Percentiles rank a stretch among this genome's conserved stretches.
These are phyloP conservation scores for Tinea semifulvella DNA, from an alignment of 2,888 invertebrate genomes.

Conservation along the genomic window DNA sequence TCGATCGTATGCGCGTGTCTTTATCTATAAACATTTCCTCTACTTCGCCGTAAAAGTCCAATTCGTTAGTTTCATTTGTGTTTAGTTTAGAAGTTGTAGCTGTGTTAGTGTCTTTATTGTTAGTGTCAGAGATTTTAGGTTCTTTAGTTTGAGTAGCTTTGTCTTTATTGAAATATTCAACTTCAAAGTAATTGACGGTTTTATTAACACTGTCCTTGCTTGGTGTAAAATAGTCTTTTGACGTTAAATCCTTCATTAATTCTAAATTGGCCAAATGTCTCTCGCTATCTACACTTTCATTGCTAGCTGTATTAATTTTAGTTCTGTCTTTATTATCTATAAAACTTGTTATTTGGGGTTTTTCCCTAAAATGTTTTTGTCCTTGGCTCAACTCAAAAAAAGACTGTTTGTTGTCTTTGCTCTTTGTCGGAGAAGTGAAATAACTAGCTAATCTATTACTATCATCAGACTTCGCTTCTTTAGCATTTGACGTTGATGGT, in stretches of 20 bases:
- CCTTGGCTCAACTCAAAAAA: constrained; percentile 61
- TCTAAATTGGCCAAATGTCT: constrained; percentile 27
- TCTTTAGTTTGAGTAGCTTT: constrained; percentile 20
- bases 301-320: background rate
- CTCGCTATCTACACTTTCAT: constrained; percentile 15
- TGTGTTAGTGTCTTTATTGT: too few relatives aligned
- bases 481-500: constrained; percentile 16
- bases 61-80: too few relatives aligned
- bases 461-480: constrained; percentile 20
- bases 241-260: constrained; percentile 45
- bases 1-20: too few relatives aligned
- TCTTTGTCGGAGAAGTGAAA: constrained; percentile 40
- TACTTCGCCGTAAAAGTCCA: too few relatives aligned
- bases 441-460: constrained; percentile 51
- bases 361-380: constrained; percentile 45
- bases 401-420: constrained; percentile 50
- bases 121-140: background rate
- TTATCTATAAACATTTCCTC: constrained; percentile 19
- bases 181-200: constrained; percentile 45
- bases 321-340: background rate
- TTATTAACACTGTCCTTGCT: constrained; percentile 33
- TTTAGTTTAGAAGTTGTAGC: too few relatives aligned
- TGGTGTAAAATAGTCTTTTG: constrained; percentile 29
- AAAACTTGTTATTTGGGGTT: background rate
- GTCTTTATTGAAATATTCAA: constrained; percentile 34